Base-by-base conservation (phyloP, 2,113 vertebrate species). In the Burhinus oedicnemus region DNA sequence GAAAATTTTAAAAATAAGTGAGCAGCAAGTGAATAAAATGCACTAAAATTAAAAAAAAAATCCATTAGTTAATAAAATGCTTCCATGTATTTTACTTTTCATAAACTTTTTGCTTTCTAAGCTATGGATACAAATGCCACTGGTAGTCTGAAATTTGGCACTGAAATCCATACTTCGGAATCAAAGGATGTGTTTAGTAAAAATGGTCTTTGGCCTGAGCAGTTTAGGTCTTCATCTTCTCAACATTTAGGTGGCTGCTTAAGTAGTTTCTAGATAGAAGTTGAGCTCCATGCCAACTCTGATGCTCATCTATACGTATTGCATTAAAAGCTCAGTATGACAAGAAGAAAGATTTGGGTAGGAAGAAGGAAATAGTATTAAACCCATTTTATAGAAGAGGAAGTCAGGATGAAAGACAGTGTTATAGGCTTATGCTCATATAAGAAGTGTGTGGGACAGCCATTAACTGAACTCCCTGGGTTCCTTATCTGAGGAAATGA, bases 1-100 rank as follows among this genome's bases (percentile, higher is more conserved):
- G 71, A 95, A 88, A 22, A 52, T 85, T 93, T 83, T 62, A n/a
- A 9, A 55, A 58, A 94, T 94, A 51, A 58, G 54, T 90, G 75
- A 96, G 55, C 89, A 95, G 23, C 54, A 89, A 89, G 34, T 42
- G 32, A 93, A 51, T 89, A 87, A 96, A 86, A 83, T 82, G 18
- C 29, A 51, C 54, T 87, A 88, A 66, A 45, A 66, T 83, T 91
- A 54, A 16, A 87, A 89, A 87, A 89, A 90, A 90, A 94, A 72
- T 62, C 65, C 72, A 86, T 32, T 83, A 79, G 42, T 78, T 94
- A 83, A 94, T 57, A 52, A 94, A 93, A 83, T 51, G 11, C 15
- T 51, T 72, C 88, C 2, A 11, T 42, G 5, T 87, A 49, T 97
- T 95, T 89, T 34, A 60, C 20, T 76, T 97, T 94, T 79, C 3